Conservation (phyloP, 2,797 vertebrate genomes). For the Fundulus diaphanus region DNA sequence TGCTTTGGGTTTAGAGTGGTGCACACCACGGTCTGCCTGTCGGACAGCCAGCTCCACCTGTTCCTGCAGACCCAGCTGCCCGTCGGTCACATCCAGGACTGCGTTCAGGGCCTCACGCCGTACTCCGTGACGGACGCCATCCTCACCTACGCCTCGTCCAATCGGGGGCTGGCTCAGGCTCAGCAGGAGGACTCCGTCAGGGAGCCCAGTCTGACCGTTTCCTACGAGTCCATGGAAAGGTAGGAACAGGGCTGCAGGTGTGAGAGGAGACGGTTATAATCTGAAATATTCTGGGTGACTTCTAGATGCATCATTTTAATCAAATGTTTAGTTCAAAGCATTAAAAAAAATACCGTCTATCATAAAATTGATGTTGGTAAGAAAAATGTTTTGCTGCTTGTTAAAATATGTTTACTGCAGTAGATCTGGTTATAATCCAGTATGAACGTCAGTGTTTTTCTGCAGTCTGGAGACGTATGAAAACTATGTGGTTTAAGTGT, state of each 20-base stretch:
- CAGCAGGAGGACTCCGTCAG: constrained; percentile 80
- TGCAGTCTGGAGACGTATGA: too few relatives aligned
- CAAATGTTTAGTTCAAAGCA: too few relatives aligned
- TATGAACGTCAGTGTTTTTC: too few relatives aligned
- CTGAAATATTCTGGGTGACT: too few relatives aligned
- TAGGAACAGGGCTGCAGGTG: constrained; percentile 14
- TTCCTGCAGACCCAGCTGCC: constrained; percentile 98
- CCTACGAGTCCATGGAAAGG: constrained; percentile 85
- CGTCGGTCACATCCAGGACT: constrained; percentile 89
- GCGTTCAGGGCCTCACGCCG: constrained; percentile 89
- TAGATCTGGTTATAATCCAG: too few relatives aligned
- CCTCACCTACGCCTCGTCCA: constrained; percentile 91
- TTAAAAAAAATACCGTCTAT: too few relatives aligned
- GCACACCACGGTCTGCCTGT: constrained; percentile 94
- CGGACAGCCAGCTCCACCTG: constrained; percentile 96
- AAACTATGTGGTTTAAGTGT: too few relatives aligned
- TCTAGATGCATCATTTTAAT: too few relatives aligned
- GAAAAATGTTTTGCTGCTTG: too few relatives aligned
- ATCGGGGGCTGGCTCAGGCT: constrained; percentile 85
- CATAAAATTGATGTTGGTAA: too few relatives aligned
- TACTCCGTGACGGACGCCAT: constrained; percentile 91
- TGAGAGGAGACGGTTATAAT: not conserved
- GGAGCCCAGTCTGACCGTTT: constrained; percentile 70
- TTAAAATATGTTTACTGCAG: too few relatives aligned
- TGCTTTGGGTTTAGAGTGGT: constrained; percentile 81